Evolutionary conservation across 1,140 invertebrate genomes (phyloP).

Genomic region (Saccostrea glomerata): DNA sequence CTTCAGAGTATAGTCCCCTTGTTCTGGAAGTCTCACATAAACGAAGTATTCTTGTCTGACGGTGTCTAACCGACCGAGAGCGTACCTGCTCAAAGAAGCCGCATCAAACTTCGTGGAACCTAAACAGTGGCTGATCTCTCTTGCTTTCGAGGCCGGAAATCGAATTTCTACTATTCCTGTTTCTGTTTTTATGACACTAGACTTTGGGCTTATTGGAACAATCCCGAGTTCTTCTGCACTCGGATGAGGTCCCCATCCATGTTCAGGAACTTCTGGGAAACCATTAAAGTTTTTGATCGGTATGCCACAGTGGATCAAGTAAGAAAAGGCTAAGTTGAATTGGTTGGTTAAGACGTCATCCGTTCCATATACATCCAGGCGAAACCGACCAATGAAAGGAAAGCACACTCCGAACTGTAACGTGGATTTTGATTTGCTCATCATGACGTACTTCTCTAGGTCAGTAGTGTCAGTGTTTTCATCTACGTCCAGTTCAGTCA

Average conservation of each 20-base stretch:
- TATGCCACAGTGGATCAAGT: conserved; percentile 51
- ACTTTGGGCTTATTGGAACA: conserved; percentile 43
- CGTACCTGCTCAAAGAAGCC: conserved; percentile 34
- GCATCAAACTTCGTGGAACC: conserved; percentile 25
- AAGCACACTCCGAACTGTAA: conserved; percentile 48
- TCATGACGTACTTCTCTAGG: conserved; percentile 43
- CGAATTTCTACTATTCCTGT: conserved; percentile 41
- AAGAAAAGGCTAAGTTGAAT: conserved; percentile 46
- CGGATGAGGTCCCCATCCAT: conserved; percentile 47
- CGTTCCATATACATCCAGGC: conserved; percentile 53
- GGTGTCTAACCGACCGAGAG: conserved; percentile 35
- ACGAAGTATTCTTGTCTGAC: conserved; percentile 41
- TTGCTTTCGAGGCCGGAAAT: background rate
- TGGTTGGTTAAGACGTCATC: conserved; percentile 4
- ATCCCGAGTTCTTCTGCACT: conserved; percentile 50
- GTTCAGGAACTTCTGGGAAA: conserved; percentile 40
- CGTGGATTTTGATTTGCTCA: conserved; percentile 35
- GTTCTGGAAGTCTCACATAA: conserved; percentile 47
- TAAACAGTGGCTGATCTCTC: conserved; percentile 34
- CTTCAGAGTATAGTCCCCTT: conserved; percentile 53
- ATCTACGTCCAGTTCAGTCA: background rate
- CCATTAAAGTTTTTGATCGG: background rate
- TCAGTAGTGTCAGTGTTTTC: background rate
- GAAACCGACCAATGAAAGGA: conserved; percentile 48
- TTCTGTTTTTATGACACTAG: conserved; percentile 38